Conservation (phyloP, 2,797 vertebrate species). For the Heliangelus exortis region DNA sequence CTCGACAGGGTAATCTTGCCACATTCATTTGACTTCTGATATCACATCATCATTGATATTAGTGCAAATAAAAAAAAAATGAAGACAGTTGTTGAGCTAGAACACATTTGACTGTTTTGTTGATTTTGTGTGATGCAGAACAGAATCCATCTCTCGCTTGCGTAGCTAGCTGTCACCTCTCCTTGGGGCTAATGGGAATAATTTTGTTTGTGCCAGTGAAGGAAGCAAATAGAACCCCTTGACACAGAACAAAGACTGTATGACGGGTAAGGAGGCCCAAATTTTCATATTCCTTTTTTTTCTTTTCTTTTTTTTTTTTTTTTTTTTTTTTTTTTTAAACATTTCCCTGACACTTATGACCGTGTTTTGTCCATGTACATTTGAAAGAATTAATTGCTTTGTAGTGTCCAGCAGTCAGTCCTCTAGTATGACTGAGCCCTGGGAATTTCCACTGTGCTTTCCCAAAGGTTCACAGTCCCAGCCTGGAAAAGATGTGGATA, state of each 20-base stretch:
- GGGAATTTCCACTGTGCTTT: not conserved
- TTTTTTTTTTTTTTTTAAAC: not conserved
- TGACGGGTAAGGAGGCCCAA: conserved; percentile 59
- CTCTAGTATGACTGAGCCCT: not conserved
- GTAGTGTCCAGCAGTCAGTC: not conserved
- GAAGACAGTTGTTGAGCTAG: conserved; percentile 1
- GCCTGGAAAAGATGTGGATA: not conserved
- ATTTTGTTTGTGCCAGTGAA: conserved; percentile 66
- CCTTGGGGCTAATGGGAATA: conserved; percentile 56
- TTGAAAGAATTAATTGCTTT: conserved; percentile 7
- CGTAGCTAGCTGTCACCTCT: conserved; percentile 61
- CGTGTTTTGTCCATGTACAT: not conserved
- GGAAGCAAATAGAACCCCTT: conserved; percentile 57
- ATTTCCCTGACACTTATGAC: conserved; percentile 12
- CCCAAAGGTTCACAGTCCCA: not conserved
- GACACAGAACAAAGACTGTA: conserved; percentile 55
- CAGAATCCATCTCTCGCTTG: conserved; percentile 56
- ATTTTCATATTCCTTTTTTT: conserved; percentile 18
- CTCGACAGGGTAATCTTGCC: not conserved
- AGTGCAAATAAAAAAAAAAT: not conserved
- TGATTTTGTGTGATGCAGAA: conserved; percentile 66
- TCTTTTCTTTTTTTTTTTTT: not conserved
- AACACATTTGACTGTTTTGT: conserved; percentile 52
- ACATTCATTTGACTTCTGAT: not conserved
- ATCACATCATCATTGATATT: not conserved